phyloP scores from a whole-genome alignment of 2,888 invertebrate genomes.

The Andrena bicolor region DNA sequence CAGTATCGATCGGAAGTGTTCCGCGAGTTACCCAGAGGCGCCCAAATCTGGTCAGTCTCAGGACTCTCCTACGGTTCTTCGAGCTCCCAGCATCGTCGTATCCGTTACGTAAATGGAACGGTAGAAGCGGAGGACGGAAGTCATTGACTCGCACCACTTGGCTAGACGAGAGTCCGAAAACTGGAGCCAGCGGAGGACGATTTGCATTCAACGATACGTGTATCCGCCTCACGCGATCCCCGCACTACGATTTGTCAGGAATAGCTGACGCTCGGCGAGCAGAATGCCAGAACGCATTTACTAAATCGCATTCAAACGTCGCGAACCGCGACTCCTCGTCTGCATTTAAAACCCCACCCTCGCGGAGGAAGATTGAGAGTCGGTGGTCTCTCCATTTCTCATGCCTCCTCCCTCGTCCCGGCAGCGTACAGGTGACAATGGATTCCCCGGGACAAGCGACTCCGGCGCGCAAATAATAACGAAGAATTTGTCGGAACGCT shows the following conservation, averaged over 20 bases:
- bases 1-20: too few relatives aligned
- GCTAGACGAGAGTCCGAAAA: background rate
- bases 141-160: constrained; percentile 30
- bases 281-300: constrained; percentile 4
- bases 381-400: background rate
- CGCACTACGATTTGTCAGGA: constrained; percentile 1
- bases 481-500: constrained; percentile 22
- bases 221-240: background rate
- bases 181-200: background rate
- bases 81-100: background rate
- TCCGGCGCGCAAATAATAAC: constrained; percentile 25
- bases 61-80: background rate
- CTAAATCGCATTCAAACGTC: constrained; percentile 1
- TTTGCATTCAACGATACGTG: background rate
- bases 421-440: constrained; percentile 5
- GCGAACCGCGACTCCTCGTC: background rate
- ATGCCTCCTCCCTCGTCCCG: background rate
- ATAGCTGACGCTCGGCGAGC: background rate
- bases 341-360: background rate
- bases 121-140: background rate
- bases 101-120: background rate
- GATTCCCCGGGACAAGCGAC: background rate
- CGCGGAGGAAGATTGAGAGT: background rate
- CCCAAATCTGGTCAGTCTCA: too few relatives aligned
- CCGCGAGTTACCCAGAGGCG: too few relatives aligned